Percentiles rank a stretch among this genome's conserved stretches.
Conservation (phyloP, 1,140 invertebrate species). For the Luehdorfia chinensis region DNA sequence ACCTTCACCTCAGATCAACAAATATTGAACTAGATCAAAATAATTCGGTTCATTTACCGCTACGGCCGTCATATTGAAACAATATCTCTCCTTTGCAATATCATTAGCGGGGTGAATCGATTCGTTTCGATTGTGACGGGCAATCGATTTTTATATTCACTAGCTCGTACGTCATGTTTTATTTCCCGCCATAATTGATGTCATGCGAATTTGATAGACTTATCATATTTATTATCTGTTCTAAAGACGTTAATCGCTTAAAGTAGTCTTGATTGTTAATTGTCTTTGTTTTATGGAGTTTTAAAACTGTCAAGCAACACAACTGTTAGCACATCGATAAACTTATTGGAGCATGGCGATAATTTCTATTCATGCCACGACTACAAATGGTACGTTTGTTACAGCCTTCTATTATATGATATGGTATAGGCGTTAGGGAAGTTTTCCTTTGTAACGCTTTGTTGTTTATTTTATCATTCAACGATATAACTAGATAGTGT, state of each 20-base stretch:
- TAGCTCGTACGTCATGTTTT: slow-evolving; percentile 27
- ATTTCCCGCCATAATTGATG: slow-evolving; percentile 19
- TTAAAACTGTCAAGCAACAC: slow-evolving; percentile 60
- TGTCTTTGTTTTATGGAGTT: slow-evolving; percentile 61
- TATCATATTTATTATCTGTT: not conserved
- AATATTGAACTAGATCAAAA: slow-evolving; percentile 42
- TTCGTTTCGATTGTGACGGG: slow-evolving; percentile 52
- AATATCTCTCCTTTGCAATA: slow-evolving; percentile 52
- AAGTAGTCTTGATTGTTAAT: slow-evolving; percentile 33
- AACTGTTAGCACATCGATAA: slow-evolving; percentile 56
- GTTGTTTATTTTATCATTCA: too few species aligned
- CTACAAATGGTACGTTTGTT: slow-evolving; percentile 31
- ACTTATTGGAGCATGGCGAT: slow-evolving; percentile 67
- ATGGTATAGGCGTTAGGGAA: too few species aligned
- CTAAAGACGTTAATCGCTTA: slow-evolving; percentile 37
- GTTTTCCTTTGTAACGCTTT: too few species aligned
- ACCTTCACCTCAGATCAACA: too few species aligned
- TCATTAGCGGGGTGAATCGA: slow-evolving; percentile 54
- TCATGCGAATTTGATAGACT: slow-evolving; percentile 10
- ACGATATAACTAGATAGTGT: too few species aligned
- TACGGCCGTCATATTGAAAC: slow-evolving; percentile 42
- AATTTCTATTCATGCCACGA: slow-evolving; percentile 60
- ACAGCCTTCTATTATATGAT: slow-evolving; percentile 28
- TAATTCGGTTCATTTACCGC: slow-evolving; percentile 39
- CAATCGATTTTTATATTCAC: slow-evolving; percentile 45